These are phyloP conservation scores for Drosophila navojoa DNA, from an alignment of 1,140 invertebrate species.

Conservation along the genomic window DNA sequence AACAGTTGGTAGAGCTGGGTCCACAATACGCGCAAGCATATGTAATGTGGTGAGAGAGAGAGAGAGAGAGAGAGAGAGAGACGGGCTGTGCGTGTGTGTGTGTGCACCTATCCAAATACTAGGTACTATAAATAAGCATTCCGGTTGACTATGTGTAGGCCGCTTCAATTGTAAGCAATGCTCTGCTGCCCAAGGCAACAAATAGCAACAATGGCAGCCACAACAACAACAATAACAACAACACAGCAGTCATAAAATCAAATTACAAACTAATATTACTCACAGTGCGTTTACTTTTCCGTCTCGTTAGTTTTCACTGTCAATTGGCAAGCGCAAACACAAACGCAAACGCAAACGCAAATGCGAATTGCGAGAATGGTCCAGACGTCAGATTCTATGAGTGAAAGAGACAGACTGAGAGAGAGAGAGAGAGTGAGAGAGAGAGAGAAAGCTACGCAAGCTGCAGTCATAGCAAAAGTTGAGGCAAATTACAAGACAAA, in stretches of 20 bases:
- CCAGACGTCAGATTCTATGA: conserved; percentile 25
- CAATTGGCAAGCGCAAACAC: conserved; percentile 64
- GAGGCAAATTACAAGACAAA: conserved; percentile 70
- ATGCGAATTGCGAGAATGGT: conserved; percentile 44
- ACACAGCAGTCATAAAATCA: conserved; percentile 71
- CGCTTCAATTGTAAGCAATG: not conserved
- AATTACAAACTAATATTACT: conserved; percentile 83
- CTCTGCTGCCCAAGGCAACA: not conserved
- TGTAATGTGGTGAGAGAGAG: not conserved
- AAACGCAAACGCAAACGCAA: conserved; percentile 33
- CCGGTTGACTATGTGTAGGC: not conserved
- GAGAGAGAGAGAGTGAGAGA: not conserved
- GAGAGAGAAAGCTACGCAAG: conserved; percentile 18
- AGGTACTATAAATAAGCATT: not conserved
- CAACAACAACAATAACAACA: conserved; percentile 1
- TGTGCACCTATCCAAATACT: not conserved
- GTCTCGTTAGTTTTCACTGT: conserved; percentile 82
- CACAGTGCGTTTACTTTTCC: conserved; percentile 82
- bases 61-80: not conserved
- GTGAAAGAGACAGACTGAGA: not conserved
- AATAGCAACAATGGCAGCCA: not conserved
- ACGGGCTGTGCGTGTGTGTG: not conserved
- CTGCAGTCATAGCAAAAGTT: conserved; percentile 57
- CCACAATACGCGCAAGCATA: not conserved
- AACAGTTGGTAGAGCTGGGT: conserved; percentile 44